Percentiles rank a stretch among this genome's conserved stretches.
These are phyloP conservation scores for Ramphastos sulfuratus DNA, from an alignment of 2,113 vertebrate genomes.

Conservation along the genomic window DNA sequence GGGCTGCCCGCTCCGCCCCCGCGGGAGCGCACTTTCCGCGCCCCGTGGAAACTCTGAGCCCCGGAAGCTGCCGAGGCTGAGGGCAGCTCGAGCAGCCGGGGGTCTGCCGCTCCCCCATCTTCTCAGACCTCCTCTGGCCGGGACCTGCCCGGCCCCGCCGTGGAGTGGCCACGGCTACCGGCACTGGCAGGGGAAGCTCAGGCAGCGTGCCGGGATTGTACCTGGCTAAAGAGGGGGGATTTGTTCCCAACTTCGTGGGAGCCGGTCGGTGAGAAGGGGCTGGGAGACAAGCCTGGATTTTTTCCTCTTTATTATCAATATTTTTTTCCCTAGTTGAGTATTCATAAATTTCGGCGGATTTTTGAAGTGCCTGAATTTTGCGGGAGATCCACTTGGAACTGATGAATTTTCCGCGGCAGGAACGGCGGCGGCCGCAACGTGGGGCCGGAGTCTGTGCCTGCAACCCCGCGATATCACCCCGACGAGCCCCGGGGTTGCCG, in stretches of 20 bases:
- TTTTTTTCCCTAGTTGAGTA: background rate
- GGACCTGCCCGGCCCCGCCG: background rate
- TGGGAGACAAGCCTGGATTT: slow-evolving; percentile 9
- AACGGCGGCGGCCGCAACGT: background rate
- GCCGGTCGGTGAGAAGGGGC: slow-evolving; percentile 7
- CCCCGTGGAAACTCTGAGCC: slow-evolving; percentile 32
- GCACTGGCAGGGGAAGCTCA: background rate
- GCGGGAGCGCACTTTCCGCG: slow-evolving; percentile 8
- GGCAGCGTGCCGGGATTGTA: background rate
- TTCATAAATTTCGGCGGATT: slow-evolving; percentile 7
- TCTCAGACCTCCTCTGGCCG: background rate
- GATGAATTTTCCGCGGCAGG: background rate
- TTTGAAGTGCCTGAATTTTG: background rate
- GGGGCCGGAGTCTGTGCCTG: background rate
- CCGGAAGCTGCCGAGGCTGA: background rate
- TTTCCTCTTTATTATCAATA: background rate
- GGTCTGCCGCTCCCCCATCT: background rate
- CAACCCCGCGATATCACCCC: background rate
- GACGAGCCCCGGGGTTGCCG: background rate
- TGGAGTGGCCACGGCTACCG: background rate
- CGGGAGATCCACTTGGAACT: background rate
- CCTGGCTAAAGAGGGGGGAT: background rate
- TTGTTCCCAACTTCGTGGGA: slow-evolving; percentile 27
- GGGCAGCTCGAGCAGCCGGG: background rate
- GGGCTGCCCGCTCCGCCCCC: slow-evolving; percentile 5